Evolutionary conservation across 2,888 invertebrate genomes (phyloP).

Genomic region (Hartigia nigra): DNA sequence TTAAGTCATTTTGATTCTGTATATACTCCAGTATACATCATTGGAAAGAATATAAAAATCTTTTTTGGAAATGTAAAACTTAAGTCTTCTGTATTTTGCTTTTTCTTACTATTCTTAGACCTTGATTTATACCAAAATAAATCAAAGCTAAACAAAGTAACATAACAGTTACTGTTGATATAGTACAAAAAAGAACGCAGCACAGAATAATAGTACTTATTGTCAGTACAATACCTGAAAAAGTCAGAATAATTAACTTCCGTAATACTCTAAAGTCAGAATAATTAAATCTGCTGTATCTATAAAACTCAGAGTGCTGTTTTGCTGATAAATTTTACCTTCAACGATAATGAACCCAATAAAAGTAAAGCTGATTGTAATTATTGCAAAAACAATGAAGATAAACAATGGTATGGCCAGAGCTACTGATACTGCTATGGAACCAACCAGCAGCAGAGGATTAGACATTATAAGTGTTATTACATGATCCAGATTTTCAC

Average conservation of each 20-base stretch:
- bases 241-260: constrained; percentile 12
- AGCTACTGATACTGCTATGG: constrained; percentile 21
- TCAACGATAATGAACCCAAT: constrained; percentile 39
- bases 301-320: not conserved
- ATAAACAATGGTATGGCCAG: constrained; percentile 29
- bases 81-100: constrained; percentile 10
- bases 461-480: constrained; percentile 30
- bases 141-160: constrained; percentile 23
- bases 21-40: not conserved
- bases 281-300: not conserved
- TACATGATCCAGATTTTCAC: constrained; percentile 27
- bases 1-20: not conserved
- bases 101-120: constrained; percentile 22
- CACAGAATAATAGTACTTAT: constrained; percentile 33
- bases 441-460: constrained; percentile 28
- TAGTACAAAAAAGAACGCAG: constrained; percentile 31
- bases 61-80: not conserved
- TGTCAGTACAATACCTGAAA: constrained; percentile 33
- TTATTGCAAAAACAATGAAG: constrained; percentile 33
- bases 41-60: not conserved
- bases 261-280: no score
- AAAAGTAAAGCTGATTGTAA: constrained; percentile 36
- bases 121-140: constrained; percentile 25
- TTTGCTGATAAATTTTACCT: constrained; percentile 26
- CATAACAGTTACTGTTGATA: constrained; percentile 23